These are phyloP conservation scores for Anguilla marmorata DNA, from an alignment of 2,797 vertebrate genomes.

Conservation along the genomic window DNA sequence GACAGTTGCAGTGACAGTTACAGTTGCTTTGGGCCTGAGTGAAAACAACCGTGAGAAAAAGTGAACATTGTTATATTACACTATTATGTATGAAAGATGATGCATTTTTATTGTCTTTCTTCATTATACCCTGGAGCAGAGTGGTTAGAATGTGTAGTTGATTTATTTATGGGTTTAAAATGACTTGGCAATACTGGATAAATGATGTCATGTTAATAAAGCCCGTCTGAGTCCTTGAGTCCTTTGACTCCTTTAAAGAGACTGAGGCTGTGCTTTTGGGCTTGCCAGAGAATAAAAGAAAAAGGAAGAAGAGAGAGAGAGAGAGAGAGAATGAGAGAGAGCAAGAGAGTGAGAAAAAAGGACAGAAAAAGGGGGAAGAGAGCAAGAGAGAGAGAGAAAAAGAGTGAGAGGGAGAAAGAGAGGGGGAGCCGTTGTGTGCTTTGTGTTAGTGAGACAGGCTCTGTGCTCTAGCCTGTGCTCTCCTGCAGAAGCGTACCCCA, in stretches of 20 bases:
- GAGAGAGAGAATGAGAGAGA: conserved; percentile 22
- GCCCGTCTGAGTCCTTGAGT: too few species aligned
- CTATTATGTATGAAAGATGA: too few species aligned
- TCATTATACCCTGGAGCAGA: too few species aligned
- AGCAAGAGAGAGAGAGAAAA: conserved; percentile 12
- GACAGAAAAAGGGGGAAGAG: too few species aligned
- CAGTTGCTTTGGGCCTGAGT: conserved; percentile 24
- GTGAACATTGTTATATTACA: neutral
- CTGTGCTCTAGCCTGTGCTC: neutral
- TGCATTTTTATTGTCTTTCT: too few species aligned
- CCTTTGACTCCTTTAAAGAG: too few species aligned
- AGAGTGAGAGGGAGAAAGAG: neutral
- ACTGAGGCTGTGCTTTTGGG: conserved; percentile 28
- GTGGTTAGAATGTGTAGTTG: too few species aligned
- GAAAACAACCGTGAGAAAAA: neutral
- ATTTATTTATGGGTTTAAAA: too few species aligned
- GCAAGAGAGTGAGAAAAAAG: neutral
- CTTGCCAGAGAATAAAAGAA: neutral
- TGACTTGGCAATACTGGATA: too few species aligned
- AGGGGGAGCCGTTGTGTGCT: neutral
- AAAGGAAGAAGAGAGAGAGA: conserved; percentile 17
- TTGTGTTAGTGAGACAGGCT: neutral
- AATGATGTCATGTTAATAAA: too few species aligned
- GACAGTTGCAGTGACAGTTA: neutral
- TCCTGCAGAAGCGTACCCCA: conserved; percentile 24